phyloP scores from a whole-genome alignment of 2,888 invertebrate genomes.

The Troilus luridus region DNA sequence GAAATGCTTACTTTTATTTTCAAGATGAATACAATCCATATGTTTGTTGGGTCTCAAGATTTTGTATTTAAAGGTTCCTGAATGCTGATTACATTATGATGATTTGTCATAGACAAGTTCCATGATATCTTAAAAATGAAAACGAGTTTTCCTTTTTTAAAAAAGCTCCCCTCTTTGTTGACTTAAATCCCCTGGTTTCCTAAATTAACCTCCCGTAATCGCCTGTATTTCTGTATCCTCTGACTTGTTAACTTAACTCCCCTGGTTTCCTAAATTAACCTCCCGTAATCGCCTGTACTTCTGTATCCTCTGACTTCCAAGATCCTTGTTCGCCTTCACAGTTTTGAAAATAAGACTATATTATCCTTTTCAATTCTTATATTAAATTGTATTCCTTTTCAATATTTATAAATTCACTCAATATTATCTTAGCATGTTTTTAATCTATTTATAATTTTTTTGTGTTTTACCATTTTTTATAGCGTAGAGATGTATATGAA shows the following conservation, averaged over 20 bases:
- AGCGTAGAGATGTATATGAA: too few species aligned
- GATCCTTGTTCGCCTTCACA: conserved; percentile 48
- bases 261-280: not conserved
- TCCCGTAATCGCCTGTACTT: conserved; percentile 15
- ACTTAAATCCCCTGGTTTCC: too few species aligned
- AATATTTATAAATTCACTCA: not conserved
- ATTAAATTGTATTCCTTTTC: not conserved
- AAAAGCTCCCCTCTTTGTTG: not conserved
- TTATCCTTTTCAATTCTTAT: not conserved
- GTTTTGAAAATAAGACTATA: not conserved
- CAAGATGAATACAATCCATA: not conserved
- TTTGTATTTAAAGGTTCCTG: not conserved
- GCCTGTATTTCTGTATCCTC: conserved; percentile 25
- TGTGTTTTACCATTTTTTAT: not conserved
- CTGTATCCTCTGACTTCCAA: conserved; percentile 44
- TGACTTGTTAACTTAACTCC: too few species aligned
- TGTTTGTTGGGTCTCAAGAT: not conserved
- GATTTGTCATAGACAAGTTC: not conserved
- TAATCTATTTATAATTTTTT: not conserved
- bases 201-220: not conserved
- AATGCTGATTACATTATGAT: not conserved
- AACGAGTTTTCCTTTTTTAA: not conserved
- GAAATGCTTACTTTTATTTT: too few species aligned
- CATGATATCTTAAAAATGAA: not conserved
- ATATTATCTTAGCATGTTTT: not conserved